phyloP scores from a whole-genome alignment of 2,113 vertebrate genomes.

The Ictalurus furcatus region DNA sequence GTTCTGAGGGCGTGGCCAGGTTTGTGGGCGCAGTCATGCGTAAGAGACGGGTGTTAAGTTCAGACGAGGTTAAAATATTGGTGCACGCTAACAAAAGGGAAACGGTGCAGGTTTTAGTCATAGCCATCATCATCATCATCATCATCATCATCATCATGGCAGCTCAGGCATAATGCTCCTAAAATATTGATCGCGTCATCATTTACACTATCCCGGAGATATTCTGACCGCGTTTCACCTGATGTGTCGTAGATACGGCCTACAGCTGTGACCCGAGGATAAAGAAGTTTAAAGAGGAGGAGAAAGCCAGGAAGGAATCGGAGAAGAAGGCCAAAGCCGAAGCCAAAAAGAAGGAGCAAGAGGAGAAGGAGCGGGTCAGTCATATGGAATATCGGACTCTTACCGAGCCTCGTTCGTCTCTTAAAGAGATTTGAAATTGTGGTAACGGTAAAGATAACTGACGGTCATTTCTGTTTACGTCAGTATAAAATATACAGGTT shows the following conservation, averaged over 20 bases:
- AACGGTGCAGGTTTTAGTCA: not conserved
- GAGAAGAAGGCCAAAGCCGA: conserved; percentile 97
- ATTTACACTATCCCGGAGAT: not conserved
- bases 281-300: conserved; percentile 98
- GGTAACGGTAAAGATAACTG: not conserved
- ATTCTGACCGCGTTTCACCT: not conserved
- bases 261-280: conserved; percentile 96
- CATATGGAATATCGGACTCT: not conserved
- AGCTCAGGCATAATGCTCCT: not conserved
- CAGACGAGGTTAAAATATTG: too few species aligned
- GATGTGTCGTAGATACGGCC: conserved; percentile 81
- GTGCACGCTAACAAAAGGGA: not conserved
- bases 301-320: conserved; percentile 95
- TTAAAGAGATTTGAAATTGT: not conserved
- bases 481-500: not conserved
- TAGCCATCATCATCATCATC: too few species aligned
- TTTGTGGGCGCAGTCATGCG: not conserved
- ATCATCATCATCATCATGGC: not conserved
- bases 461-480: not conserved
- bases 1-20: not conserved
- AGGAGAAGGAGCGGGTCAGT: conserved; percentile 91
- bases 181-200: not conserved
- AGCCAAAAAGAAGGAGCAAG: conserved; percentile 93
- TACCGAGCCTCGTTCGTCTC: not conserved
- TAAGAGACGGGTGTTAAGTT: too few species aligned